phyloP scores from a whole-genome alignment of 2,113 vertebrate species.

The Lathamus discolor region DNA sequence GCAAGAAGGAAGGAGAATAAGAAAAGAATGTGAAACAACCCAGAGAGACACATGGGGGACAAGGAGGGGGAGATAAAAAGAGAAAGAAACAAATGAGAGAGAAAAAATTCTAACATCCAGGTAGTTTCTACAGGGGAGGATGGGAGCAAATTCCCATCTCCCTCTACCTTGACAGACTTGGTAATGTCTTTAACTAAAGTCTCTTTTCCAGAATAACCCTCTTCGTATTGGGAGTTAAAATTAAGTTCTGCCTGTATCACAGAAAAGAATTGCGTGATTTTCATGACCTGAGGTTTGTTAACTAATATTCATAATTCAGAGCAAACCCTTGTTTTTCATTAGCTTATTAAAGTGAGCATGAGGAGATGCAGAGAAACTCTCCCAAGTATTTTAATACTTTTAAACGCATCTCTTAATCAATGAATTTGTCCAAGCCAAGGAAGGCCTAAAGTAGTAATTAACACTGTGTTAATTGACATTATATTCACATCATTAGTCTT shows the following conservation, averaged over 20 bases:
- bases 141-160: neutral
- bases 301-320: neutral
- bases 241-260: neutral
- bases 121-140: neutral
- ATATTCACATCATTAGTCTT: neutral
- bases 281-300: neutral
- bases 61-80: fast-evolving
- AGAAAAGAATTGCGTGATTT: neutral
- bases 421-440: neutral
- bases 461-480: neutral
- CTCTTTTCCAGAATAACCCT: neutral
- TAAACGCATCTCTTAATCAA: neutral
- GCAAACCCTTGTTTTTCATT: neutral
- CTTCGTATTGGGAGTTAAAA: neutral
- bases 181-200: neutral
- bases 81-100: too few relatives aligned
- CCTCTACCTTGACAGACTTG: neutral
- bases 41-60: fast-evolving
- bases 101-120: neutral
- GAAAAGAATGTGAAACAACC: neutral
- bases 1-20: neutral
- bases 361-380: neutral
- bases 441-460: neutral
- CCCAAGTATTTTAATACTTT: neutral
- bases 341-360: neutral